Evolutionary conservation across 2,113 vertebrate species (phyloP).

Genomic region (Nothobranchius kuhntae): DNA sequence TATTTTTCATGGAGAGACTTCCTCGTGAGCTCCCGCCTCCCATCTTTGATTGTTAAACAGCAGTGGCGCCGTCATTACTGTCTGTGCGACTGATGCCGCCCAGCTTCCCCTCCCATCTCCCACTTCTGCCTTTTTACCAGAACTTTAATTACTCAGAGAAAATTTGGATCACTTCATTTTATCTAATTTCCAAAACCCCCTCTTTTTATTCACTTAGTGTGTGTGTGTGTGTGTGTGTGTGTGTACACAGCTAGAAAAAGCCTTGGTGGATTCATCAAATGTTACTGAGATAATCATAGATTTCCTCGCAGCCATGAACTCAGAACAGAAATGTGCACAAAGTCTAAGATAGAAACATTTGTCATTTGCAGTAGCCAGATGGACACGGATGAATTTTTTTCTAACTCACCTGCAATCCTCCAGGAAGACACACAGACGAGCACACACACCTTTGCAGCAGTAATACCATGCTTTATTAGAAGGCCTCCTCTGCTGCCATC

Average conservation of each 20-base stretch:
- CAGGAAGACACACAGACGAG: conserved; percentile 59
- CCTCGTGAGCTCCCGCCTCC: conserved; percentile 76
- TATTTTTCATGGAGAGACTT: conserved; percentile 81
- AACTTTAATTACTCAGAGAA: conserved; percentile 67
- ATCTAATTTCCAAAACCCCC: conserved; percentile 58
- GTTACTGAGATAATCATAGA: conserved; percentile 27
- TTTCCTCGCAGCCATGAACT: conserved; percentile 15
- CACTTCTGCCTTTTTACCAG: conserved; percentile 70
- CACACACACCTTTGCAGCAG: conserved; percentile 52
- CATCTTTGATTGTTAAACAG: conserved; percentile 83
- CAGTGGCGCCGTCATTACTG: conserved; percentile 79
- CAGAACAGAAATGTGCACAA: conserved; percentile 1
- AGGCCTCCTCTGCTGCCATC: conserved; percentile 70
- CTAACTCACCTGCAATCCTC: conserved; percentile 54
- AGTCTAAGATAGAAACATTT: not conserved
- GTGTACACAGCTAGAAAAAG: too few species aligned
- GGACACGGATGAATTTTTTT: conserved; percentile 42
- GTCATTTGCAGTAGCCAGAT: conserved; percentile 28
- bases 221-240: not conserved
- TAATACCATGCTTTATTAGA: conserved; percentile 75
- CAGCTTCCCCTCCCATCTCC: conserved; percentile 70
- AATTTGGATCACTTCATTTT: conserved; percentile 64
- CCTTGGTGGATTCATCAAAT: conserved; percentile 21
- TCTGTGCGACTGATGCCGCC: conserved; percentile 77
- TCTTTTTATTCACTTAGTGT: conserved; percentile 6